phyloP scores from a whole-genome alignment of 1,140 invertebrate species.

The Zaprionus davidi region DNA sequence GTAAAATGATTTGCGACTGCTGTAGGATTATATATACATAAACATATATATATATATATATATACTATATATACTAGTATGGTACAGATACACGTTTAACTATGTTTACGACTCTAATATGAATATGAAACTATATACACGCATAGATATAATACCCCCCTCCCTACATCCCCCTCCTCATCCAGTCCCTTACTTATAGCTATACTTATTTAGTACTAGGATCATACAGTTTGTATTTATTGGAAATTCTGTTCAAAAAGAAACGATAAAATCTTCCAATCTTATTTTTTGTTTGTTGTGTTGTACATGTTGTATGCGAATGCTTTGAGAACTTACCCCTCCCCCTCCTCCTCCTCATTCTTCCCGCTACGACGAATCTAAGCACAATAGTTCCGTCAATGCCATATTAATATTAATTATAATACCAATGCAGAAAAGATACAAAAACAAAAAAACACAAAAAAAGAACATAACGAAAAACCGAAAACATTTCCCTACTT shows the following conservation, averaged over 20 bases:
- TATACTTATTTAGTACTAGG: constrained; percentile 13
- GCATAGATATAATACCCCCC: constrained; percentile 35
- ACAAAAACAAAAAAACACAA: constrained; percentile 6
- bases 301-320: constrained; percentile 64
- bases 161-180: constrained; percentile 17
- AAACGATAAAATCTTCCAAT: constrained; percentile 59
- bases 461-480: constrained; percentile 31
- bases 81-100: constrained; percentile 57
- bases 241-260: constrained; percentile 68
- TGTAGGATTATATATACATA: constrained; percentile 58
- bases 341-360: background rate
- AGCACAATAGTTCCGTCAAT: constrained; percentile 58
- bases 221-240: constrained; percentile 66
- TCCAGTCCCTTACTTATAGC: constrained; percentile 52
- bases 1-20: constrained; percentile 67
- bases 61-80: constrained; percentile 23
- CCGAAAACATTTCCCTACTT: constrained; percentile 73
- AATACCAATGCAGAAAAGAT: constrained; percentile 33
- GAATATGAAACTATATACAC: constrained; percentile 48
- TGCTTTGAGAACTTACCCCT: constrained; percentile 26
- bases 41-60: constrained; percentile 31
- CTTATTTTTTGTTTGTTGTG: constrained; percentile 61
- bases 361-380: constrained; percentile 45
- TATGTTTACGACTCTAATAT: constrained; percentile 60
- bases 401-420: constrained; percentile 80